These are phyloP conservation scores for Pygoscelis antarcticus DNA, from an alignment of 2,113 vertebrate genomes.

Conservation along the genomic window DNA sequence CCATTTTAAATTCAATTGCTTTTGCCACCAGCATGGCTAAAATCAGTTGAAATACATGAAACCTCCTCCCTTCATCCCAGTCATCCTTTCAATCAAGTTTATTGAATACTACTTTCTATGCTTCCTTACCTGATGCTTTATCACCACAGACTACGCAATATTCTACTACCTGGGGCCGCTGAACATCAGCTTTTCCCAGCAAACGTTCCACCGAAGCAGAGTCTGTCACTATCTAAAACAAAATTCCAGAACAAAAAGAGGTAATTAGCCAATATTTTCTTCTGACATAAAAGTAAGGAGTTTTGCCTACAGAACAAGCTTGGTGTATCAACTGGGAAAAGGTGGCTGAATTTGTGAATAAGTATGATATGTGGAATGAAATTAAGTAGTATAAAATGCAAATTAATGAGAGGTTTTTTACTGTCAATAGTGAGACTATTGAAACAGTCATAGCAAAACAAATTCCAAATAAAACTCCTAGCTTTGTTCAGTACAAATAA, in stretches of 20 bases:
- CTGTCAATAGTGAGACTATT: not conserved
- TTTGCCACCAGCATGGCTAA: not conserved
- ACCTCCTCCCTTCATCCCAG: not conserved
- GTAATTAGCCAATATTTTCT: not conserved
- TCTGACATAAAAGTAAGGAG: not conserved
- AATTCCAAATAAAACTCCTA: not conserved
- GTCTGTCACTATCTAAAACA: conserved; percentile 92
- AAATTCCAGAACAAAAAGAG: conserved; percentile 11
- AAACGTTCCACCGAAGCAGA: conserved; percentile 93
- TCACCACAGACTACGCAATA: conserved; percentile 97
- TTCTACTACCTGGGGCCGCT: conserved; percentile 90
- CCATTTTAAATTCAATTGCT: not conserved
- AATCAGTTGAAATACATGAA: not conserved
- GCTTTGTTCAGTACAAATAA: not conserved
- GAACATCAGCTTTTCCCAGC: conserved; percentile 89
- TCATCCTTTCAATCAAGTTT: not conserved
- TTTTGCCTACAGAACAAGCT: not conserved
- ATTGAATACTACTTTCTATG: not conserved
- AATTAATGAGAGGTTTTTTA: not conserved
- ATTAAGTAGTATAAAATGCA: not conserved
- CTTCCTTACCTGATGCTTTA: conserved; percentile 92
- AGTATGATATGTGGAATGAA: not conserved
- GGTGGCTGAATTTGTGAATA: not conserved
- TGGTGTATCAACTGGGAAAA: not conserved
- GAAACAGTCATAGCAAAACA: not conserved